Evolutionary conservation across 2,113 vertebrate species (phyloP).

Genomic region (human (Homo sapiens)): GRCh38 chr9:133576501-133577000

Average conservation of each 20-base stretch:
- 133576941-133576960: background rate
- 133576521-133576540: rapidly evolving
- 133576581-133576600: background rate
- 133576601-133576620: background rate
- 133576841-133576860: rapidly evolving
- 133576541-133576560: rapidly evolving
- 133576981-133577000: no score
- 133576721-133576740: rapidly evolving
- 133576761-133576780: background rate
- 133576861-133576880: rapidly evolving
- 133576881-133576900: rapidly evolving
- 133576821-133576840: no score
- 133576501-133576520: no score
- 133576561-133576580: no score
- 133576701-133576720: rapidly evolving
- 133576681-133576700: rapidly evolving
- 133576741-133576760: background rate
- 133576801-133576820: background rate
- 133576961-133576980: no score
- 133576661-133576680: rapidly evolving
- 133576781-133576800: background rate
- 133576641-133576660: background rate
- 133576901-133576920: background rate
- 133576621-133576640: rapidly evolving
- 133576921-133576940: rapidly evolving